These are phyloP conservation scores for Smithornis capensis DNA, from an alignment of 2,113 vertebrate species.

Conservation along the genomic window DNA sequence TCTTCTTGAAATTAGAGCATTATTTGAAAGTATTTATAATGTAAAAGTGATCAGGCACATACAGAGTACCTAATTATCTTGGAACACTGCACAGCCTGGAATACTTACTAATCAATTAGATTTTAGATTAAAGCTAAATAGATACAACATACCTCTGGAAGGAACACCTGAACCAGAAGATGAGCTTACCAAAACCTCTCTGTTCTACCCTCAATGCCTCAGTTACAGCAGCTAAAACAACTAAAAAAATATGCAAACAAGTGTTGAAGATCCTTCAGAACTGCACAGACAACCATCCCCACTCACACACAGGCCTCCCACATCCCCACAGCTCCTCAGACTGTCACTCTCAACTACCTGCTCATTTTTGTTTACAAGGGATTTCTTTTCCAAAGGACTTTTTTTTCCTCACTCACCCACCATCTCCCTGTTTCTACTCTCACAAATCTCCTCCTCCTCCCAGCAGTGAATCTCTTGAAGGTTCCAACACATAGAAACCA, in stretches of 20 bases:
- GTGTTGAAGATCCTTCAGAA: background rate
- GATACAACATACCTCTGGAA: background rate
- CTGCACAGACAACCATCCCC: background rate
- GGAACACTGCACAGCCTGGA: background rate
- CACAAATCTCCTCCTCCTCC: background rate
- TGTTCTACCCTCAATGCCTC: background rate
- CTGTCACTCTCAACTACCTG: background rate
- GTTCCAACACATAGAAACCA: background rate
- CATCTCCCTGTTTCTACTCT: background rate
- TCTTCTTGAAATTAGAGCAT: background rate
- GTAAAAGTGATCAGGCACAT: background rate
- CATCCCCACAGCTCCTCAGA: background rate
- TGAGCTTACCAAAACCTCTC: background rate
- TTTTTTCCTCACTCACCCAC: background rate
- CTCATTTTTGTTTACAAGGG: background rate
- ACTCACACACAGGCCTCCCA: background rate
- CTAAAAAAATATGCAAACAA: background rate
- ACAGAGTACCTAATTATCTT: background rate
- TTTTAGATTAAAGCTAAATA: background rate
- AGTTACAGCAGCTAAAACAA: background rate
- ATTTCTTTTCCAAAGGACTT: background rate
- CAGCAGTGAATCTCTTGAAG: background rate
- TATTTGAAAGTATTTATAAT: background rate
- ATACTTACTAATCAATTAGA: conserved; percentile 25
- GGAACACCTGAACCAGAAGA: background rate